phyloP scores from a whole-genome alignment of 2,113 vertebrate genomes.

The Nyctibius bracteatus region DNA sequence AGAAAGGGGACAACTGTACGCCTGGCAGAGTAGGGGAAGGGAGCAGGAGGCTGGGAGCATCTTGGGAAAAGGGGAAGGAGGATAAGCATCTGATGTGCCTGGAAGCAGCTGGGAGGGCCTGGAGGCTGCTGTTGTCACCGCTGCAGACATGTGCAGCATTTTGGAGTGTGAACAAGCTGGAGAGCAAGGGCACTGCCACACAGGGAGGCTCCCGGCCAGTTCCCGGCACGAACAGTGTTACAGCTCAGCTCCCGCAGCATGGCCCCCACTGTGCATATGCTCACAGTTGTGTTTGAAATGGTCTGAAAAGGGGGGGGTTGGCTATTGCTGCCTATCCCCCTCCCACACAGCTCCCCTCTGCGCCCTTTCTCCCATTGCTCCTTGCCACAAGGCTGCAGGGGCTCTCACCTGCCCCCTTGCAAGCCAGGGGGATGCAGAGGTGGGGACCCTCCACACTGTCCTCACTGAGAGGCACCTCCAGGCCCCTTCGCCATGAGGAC shows the following conservation, averaged over 20 bases:
- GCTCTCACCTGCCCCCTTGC: not conserved
- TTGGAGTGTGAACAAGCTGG: not conserved
- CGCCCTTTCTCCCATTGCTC: not conserved
- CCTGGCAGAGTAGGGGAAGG: not conserved
- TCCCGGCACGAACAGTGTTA: not conserved
- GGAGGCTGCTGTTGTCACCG: not conserved
- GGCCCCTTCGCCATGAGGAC: not conserved
- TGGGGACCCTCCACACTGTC: not conserved
- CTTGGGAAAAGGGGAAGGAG: not conserved
- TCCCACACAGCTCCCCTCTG: not conserved
- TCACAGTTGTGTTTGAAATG: not conserved
- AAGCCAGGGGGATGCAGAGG: not conserved
- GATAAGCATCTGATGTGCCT: not conserved
- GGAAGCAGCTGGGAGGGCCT: not conserved
- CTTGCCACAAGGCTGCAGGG: accelerated
- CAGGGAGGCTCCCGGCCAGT: not conserved
- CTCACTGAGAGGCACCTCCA: not conserved
- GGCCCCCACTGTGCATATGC: accelerated
- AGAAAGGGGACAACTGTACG: not conserved
- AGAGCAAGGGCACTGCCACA: not conserved
- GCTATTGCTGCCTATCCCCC: not conserved
- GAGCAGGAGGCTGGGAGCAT: not conserved
- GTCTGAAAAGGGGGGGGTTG: not conserved
- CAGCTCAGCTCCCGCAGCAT: not conserved
- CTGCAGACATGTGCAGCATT: not conserved